Conservation (phyloP, 2,113 vertebrate genomes). For the Hippotragus niger region DNA sequence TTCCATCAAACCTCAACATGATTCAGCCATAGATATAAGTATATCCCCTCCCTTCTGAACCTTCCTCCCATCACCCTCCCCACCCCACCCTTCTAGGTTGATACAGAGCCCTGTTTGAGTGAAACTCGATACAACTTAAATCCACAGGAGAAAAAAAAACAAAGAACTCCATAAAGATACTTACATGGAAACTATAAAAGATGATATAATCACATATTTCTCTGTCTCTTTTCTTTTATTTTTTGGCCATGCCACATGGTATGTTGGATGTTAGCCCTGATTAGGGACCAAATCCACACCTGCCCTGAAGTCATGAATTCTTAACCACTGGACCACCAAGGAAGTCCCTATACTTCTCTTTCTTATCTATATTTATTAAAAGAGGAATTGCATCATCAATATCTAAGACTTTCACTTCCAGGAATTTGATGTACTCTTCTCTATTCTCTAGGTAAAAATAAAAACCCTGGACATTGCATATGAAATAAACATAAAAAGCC, state of each 20-base stretch:
- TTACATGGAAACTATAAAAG: neutral
- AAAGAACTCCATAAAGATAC: neutral
- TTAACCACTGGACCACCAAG: neutral
- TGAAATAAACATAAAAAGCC: neutral
- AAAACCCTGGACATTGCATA: neutral
- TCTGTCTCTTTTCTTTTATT: neutral
- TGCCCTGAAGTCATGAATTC: neutral
- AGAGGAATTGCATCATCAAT: neutral
- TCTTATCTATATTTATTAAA: neutral
- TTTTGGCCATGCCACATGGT: neutral
- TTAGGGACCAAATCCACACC: neutral
- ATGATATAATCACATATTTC: neutral
- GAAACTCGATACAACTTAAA: neutral
- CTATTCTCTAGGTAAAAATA: neutral
- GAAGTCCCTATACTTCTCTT: neutral
- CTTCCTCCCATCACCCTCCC: neutral
- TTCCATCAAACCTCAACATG: neutral
- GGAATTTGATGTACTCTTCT: neutral
- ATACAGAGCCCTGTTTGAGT: neutral
- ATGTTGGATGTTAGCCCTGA: neutral
- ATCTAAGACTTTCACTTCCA: neutral
- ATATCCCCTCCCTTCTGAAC: neutral
- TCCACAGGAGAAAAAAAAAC: neutral
- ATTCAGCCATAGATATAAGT: neutral
- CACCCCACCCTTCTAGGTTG: neutral